phyloP scores from a whole-genome alignment of 37 sponge, comb jelly and placozoan genomes.

The Haliclona indistincta region DNA sequence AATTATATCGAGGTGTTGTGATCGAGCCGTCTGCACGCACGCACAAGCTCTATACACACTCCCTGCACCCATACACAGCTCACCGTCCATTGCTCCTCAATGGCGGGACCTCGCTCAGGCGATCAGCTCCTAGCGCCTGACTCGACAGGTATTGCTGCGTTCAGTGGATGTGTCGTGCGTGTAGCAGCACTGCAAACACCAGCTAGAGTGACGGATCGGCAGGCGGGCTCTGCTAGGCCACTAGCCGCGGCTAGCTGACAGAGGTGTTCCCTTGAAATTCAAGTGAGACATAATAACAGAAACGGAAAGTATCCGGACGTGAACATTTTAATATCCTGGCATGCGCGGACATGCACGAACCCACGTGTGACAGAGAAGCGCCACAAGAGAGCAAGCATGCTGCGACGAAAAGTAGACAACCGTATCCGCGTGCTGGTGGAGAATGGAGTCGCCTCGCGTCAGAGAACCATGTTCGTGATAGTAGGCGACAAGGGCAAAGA shows the following conservation, averaged over 20 bases:
- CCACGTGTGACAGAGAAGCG: no score
- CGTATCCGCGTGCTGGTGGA: conserved; percentile 82
- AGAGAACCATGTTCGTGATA: conserved; percentile 79
- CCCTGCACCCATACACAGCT: no score
- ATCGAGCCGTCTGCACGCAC: not conserved
- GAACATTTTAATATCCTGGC: no score
- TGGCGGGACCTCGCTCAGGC: no score
- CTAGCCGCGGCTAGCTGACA: not conserved
- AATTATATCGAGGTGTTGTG: not conserved
- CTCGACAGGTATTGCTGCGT: no score
- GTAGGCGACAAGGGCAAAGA: conserved; percentile 90
- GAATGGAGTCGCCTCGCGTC: conserved; percentile 74
- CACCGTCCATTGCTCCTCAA: no score
- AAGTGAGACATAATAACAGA: no score
- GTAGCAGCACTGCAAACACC: not conserved
- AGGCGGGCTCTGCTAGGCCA: not conserved
- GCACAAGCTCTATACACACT: not conserved
- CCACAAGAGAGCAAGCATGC: no score
- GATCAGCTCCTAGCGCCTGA: no score
- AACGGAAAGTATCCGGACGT: no score
- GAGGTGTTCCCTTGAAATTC: no score
- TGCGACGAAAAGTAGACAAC: conserved; percentile 77
- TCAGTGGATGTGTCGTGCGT: not conserved
- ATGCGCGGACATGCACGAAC: no score
- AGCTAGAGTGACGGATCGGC: not conserved